phyloP scores from a whole-genome alignment of 2,888 invertebrate species.

The Fragum sueziense region DNA sequence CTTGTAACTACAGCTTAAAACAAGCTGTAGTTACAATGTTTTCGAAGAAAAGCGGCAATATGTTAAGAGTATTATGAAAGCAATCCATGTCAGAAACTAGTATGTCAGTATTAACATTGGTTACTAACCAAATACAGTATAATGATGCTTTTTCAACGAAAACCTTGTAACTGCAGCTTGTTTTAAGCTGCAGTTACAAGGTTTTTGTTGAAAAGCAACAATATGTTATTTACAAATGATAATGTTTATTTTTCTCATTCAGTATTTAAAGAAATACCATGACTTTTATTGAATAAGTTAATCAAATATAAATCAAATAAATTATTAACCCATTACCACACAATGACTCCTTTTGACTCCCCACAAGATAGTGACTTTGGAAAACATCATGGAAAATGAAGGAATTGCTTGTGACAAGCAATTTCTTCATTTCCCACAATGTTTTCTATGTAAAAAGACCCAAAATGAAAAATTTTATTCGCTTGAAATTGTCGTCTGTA shows the following conservation, averaged over 20 bases:
- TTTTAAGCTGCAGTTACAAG: no score
- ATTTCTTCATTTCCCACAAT: background rate
- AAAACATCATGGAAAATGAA: no score
- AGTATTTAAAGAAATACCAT: background rate
- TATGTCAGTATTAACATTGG: constrained; percentile 14
- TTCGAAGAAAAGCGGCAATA: no score
- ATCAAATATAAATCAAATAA: background rate
- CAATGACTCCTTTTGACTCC: no score
- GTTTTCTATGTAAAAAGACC: no score
- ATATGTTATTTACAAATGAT: background rate
- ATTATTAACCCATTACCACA: background rate
- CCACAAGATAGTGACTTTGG: no score
- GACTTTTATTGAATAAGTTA: background rate
- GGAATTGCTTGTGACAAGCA: background rate
- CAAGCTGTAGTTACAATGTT: no score
- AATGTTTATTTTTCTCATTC: background rate
- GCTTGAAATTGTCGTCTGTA: background rate
- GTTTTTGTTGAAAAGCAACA: no score
- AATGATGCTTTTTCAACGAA: no score
- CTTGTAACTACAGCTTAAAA: no score
- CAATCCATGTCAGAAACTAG: constrained; percentile 12
- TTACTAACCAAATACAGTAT: constrained; percentile 16
- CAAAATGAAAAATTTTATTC: background rate
- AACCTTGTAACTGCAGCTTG: no score
- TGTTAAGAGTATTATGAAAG: constrained; percentile 24